Evolutionary conservation across 2,888 invertebrate species (phyloP), one percentile per base, ranked within the genome.

Genomic region (Hecatera dysodea): DNA sequence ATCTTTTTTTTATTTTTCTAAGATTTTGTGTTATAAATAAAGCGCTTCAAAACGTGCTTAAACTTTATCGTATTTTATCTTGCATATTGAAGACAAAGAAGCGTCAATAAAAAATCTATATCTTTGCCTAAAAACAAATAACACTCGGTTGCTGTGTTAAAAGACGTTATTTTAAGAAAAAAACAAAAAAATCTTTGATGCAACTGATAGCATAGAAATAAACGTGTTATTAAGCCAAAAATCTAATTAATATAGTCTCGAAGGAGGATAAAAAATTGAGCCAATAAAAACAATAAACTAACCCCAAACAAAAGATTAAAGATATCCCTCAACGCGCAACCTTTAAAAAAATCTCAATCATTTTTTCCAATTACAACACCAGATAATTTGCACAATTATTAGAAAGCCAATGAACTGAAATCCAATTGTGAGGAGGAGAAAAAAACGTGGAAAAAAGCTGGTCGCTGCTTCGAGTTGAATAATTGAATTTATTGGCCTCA

Each of bases 401-500:
- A 62, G 53, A 65, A 67, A 78, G 53, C 74, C 74, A 83, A 73
- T 82, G 70, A 76, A 71, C 81, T 75, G 73, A 74, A 85, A 85
- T 85, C 79, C 83, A 79, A 85, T 83, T 81, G 65, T 55, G 72
- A 48, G 55, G 69, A n/a, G n/a, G 55, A 57, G 65, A 69, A 81
- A 69, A 78, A 82, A 75, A 72, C 60, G 71, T 59, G 60, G 44
- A 55, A 72, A 78, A 72, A 78, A 74, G 69, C 62, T 68, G 68
- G 68, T 65, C 63, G 68, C 64, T 60, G 78, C 59, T 72, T 75
- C 64, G 69, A 70, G 75, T 74, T 78, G 85, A 84, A 86, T 87
- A 86, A 86, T 86, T 86, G 85, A 83, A 86, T 86, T 83, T 84
- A 84, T 86, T 87, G 81, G 75, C 73, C 86, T 73, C 81, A 75